Conservation (phyloP, 2,113 vertebrate genomes). For the Lanius ludovicianus region DNA sequence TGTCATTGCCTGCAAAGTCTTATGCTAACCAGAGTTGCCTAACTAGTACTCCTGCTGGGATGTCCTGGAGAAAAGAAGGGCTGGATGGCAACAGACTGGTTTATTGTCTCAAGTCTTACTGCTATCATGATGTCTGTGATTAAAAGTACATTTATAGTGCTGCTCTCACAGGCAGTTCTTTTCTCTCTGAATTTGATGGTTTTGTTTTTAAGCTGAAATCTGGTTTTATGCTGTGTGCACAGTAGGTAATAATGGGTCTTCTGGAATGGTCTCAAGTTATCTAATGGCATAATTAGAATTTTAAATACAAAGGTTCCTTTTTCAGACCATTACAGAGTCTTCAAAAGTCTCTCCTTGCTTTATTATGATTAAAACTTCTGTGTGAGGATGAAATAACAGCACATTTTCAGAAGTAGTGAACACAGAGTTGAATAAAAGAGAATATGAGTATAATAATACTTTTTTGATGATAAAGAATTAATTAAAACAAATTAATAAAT, state of each 20-base stretch:
- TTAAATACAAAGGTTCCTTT: neutral
- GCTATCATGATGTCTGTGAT: neutral
- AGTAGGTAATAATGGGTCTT: neutral
- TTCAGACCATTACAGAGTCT: neutral
- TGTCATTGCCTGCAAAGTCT: neutral
- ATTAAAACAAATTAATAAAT: neutral
- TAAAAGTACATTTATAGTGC: neutral
- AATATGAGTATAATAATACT: neutral
- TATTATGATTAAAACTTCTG: neutral
- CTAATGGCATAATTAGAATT: neutral
- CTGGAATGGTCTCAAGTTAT: neutral
- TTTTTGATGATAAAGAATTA: neutral
- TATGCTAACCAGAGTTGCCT: neutral
- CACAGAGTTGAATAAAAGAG: neutral
- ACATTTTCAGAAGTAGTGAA: neutral
- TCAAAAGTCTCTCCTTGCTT: neutral
- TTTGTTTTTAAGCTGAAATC: neutral
- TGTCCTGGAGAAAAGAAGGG: neutral
- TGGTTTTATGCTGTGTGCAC: neutral
- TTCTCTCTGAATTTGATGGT: neutral
- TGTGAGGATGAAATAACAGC: neutral
- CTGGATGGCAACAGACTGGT: neutral
- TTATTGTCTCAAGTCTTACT: neutral
- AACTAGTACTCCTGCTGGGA: neutral
- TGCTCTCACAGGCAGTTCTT: neutral